Evolutionary conservation across 1,140 invertebrate species (phyloP).

Genomic region (Zaprionus ghesquierei): DNA sequence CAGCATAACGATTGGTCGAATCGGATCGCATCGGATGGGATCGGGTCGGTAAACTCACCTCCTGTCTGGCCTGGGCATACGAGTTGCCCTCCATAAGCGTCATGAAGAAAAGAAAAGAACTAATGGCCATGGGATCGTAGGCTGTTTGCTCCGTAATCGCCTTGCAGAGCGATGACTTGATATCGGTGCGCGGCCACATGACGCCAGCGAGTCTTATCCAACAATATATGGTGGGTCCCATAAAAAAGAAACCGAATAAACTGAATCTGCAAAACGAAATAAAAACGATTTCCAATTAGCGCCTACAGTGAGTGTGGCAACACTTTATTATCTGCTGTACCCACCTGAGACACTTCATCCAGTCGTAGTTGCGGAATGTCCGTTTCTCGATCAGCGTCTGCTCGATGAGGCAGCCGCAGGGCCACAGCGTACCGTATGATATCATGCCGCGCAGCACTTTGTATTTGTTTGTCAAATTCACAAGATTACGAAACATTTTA

Average conservation of each 20-base stretch:
- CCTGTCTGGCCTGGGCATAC: constrained; percentile 84
- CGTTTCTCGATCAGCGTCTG: constrained; percentile 84
- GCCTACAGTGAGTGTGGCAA: not conserved
- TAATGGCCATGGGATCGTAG: constrained; percentile 86
- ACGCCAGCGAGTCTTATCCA: constrained; percentile 85
- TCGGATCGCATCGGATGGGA: not conserved
- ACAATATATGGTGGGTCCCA: constrained; percentile 86
- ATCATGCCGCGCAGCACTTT: constrained; percentile 86
- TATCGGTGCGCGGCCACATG: constrained; percentile 85
- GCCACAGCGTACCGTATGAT: constrained; percentile 86
- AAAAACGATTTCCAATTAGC: constrained; percentile 1
- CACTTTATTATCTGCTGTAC: not conserved
- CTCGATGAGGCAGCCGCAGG: constrained; percentile 83
- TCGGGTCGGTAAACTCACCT: constrained; percentile 82
- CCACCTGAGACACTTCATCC: constrained; percentile 83
- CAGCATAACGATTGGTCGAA: not conserved
- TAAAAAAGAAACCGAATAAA: constrained; percentile 86
- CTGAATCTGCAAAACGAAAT: constrained; percentile 83
- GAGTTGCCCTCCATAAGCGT: constrained; percentile 86
- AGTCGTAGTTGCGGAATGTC: constrained; percentile 83
- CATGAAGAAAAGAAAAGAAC: constrained; percentile 87
- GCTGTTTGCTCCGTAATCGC: constrained; percentile 87
- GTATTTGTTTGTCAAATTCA: constrained; percentile 80
- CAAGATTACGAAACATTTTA: constrained; percentile 71
- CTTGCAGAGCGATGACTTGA: constrained; percentile 86